Evolutionary conservation across 30 jellyfish, hydroid and myxozoan genomes (phyloP).

Genomic region (Aurelia sp.): DNA sequence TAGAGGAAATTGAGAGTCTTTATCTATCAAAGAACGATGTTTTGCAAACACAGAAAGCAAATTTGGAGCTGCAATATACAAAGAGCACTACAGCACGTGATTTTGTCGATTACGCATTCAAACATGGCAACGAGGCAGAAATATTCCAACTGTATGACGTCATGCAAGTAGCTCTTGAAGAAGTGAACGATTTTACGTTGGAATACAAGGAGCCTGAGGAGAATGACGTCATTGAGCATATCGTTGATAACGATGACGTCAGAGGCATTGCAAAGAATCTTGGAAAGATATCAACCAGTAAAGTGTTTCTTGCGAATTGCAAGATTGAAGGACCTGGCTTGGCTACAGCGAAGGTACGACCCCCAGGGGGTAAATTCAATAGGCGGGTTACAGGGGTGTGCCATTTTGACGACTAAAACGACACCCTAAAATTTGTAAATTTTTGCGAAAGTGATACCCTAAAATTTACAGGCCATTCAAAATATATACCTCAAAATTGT

Average conservation of each 20-base stretch:
- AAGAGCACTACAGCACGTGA: conserved; percentile 85
- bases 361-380: too few species aligned
- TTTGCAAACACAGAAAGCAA: conserved; percentile 77
- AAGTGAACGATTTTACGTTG: conserved; percentile 62
- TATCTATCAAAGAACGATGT: conserved; percentile 67
- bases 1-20: conserved; percentile 69
- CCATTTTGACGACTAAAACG: too few species aligned
- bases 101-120: conserved; percentile 91
- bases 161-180: conserved; percentile 83
- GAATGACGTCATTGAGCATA: conserved; percentile 97
- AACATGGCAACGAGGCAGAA: conserved; percentile 97
- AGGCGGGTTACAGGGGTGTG: too few species aligned
- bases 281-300: conserved; percentile 90
- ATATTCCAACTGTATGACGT: conserved; percentile 87
- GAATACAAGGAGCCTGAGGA: conserved; percentile 97
- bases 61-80: conserved; percentile 53
- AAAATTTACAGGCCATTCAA: too few species aligned
- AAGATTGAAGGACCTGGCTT: conserved; percentile 87
- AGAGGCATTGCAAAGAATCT: conserved; percentile 84
- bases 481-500: too few species aligned
- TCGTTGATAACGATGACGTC: conserved; percentile 60
- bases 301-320: conserved; percentile 80
- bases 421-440: too few species aligned
- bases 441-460: too few species aligned
- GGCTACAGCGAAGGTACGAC: conserved; percentile 75